Percentiles rank a stretch among this genome's conserved stretches.
These are phyloP conservation scores for Dusona sp. DNA, from an alignment of 2,888 invertebrate species.

Conservation along the genomic window DNA sequence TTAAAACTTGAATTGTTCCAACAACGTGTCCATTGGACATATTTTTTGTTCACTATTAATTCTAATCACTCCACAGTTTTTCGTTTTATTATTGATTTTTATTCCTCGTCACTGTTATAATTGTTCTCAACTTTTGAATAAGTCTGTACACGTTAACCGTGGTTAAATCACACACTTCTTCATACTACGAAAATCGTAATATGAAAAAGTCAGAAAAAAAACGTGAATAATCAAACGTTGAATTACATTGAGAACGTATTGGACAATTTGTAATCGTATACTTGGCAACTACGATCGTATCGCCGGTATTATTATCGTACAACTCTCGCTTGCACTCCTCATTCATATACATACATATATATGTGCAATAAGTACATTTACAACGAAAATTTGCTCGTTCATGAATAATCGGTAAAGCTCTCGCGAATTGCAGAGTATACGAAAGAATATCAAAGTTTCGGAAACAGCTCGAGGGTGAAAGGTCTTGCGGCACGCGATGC, in stretches of 20 bases:
- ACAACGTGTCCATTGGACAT: neutral
- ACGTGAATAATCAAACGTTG: neutral
- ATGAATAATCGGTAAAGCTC: slow-evolving; percentile 65
- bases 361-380: slow-evolving; percentile 2
- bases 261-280: slow-evolving; percentile 29
- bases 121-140: neutral
- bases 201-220: neutral
- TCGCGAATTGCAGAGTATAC: slow-evolving; percentile 40
- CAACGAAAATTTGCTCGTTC: slow-evolving; percentile 55
- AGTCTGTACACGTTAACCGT: neutral
- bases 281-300: slow-evolving; percentile 16
- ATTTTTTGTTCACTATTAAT: neutral
- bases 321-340: slow-evolving; percentile 22
- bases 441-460: slow-evolving; percentile 50
- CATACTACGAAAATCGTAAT: neutral
- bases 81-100: neutral
- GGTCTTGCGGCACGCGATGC: slow-evolving; percentile 59
- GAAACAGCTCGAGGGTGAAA: slow-evolving; percentile 55
- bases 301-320: slow-evolving; percentile 47
- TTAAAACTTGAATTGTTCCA: neutral
- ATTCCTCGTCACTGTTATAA: neutral
- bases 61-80: neutral
- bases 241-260: slow-evolving; percentile 9
- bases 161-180: neutral
- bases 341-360: slow-evolving; percentile 14